Evolutionary conservation across 2,888 invertebrate species (phyloP), one percentile per base, ranked within the genome.

Genomic region (Hanleya hanleyi): DNA sequence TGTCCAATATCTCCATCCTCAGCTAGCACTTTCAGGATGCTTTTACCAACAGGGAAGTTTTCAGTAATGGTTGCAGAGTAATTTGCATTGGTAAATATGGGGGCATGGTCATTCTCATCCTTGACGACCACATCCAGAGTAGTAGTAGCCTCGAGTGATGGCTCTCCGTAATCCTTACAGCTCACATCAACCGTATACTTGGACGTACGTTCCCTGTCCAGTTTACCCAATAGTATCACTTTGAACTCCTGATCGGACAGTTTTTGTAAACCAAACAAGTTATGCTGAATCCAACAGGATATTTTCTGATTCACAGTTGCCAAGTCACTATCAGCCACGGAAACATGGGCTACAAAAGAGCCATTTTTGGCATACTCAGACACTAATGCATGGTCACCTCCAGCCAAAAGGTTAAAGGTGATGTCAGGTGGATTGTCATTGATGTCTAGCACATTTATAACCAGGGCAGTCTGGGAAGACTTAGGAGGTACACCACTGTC

Each of bases 31-130:
- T 35, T 18, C 3, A 69, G 9, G 1, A 69, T 32, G 32, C 33
- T 22, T 22, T 37, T 51, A 12, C 62, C 62, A 6, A 41, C 9
- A 7, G 62, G 33, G 32, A 36, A 49, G 69, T 69, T 69, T 41
- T 69, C 69, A 3, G 26, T 32, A 26, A 69, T 51, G 4, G 26
- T 37, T 36, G 7, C 29, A 18, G n/a, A 12, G 32, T 69, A 69
- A 36, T 1, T 32, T 29, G 7, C 5, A 1, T 36, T 22, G 12
- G 37, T 29, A 32, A 69, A 69, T 9, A 15, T 6, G 6, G 69
- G 69, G 18, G 4, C 33, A 36, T 69, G 36, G 18, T 69, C 69
- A 41, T 69, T 69, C n/a, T 36, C 69, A 38, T 69, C 69, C 9
- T 32, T 36, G n/a, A 69, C n/a, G 4, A 37, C 64, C 1, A 64